Percentiles rank a stretch among this genome's conserved stretches.
Evolutionary conservation across 2,113 vertebrate genomes (phyloP).

Genomic region (Aegithalos caudatus): DNA sequence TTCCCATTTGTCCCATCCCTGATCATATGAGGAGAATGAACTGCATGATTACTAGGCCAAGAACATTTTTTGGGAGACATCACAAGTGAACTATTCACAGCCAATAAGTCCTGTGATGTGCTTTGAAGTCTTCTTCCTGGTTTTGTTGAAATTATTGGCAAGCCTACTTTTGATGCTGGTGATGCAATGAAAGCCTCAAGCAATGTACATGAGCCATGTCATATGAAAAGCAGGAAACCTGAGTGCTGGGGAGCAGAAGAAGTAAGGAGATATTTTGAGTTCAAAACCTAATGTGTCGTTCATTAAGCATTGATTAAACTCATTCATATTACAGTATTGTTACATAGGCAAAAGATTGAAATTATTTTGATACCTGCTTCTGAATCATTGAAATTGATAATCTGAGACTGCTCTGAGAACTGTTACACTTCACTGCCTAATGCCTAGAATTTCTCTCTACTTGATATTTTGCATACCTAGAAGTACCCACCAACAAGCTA

Average conservation of each 20-base stretch:
- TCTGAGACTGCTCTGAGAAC: neutral
- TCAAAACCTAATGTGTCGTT: neutral
- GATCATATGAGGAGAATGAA: neutral
- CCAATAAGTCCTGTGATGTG: neutral
- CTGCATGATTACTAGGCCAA: accelerated
- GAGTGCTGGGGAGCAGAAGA: neutral
- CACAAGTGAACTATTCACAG: neutral
- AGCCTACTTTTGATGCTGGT: neutral
- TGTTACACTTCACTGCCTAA: neutral
- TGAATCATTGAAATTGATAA: neutral
- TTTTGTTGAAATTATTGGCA: neutral
- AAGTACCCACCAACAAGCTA: neutral
- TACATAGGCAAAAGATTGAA: neutral
- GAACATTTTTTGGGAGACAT: neutral
- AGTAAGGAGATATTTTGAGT: neutral
- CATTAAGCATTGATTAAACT: neutral
- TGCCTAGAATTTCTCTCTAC: neutral
- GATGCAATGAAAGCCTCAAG: neutral
- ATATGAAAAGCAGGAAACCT: neutral
- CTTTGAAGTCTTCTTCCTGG: neutral
- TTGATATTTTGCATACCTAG: neutral
- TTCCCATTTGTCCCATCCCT: neutral
- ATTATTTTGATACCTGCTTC: neutral
- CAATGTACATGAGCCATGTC: neutral
- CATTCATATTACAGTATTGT: neutral